A percentile compares a stretch with the other conserved stretches of the same genome.
Evolutionary conservation across 2,797 vertebrate genomes (phyloP).

Genomic region (Falco rusticolus): DNA sequence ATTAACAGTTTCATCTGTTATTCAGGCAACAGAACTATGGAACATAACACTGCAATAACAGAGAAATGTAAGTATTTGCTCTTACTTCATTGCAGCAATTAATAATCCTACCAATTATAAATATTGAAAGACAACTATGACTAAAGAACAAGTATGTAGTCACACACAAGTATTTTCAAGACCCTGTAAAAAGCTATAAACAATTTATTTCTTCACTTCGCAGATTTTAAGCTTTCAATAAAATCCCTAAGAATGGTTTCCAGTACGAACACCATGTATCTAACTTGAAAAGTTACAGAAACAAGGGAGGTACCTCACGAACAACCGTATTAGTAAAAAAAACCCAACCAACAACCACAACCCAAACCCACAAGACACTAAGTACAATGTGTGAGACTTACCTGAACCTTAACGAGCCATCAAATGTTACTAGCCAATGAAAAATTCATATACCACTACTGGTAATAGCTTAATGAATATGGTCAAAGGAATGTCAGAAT

Average conservation of each 20-base stretch:
- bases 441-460: neutral
- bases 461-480: neutral
- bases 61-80: neutral
- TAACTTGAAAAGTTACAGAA: neutral
- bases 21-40: neutral
- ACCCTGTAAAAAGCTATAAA: neutral
- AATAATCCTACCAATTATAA: neutral
- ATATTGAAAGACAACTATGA: neutral
- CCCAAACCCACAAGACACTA: neutral
- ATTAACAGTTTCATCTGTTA: neutral
- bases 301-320: neutral
- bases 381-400: conserved; percentile 4
- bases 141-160: neutral
- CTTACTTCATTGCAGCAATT: neutral
- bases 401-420: conserved; percentile 10
- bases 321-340: too few relatives aligned
- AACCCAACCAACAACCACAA: fast-evolving
- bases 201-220: neutral
- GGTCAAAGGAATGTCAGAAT: neutral
- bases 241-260: neutral
- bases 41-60: neutral
- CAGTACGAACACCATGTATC: neutral
- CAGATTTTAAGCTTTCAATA: neutral
- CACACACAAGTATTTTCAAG: neutral
- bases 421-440: neutral